Evolutionary conservation across 2,888 invertebrate species (phyloP), one percentile per base, ranked within the genome.

Genomic region (Patella depressa): DNA sequence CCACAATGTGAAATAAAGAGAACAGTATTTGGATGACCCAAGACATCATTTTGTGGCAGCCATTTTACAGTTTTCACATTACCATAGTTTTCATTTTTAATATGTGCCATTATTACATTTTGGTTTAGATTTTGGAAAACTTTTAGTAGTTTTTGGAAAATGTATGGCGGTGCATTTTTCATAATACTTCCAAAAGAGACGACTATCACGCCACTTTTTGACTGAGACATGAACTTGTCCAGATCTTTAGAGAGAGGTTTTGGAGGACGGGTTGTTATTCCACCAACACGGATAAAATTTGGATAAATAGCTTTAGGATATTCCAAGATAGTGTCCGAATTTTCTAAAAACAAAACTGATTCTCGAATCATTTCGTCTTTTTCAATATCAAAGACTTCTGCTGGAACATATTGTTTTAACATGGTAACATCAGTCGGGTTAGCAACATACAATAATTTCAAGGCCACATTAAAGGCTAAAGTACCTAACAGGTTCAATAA

Each of bases 1-100:
- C 87, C 87, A 55, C 84, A 85, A 74, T 87, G 86, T 7, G 84
- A 82, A n/a, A 87, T 77, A 70, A 87, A 85, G 3, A 85, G 77
- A 65, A 79, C 83, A 5, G 79, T 74, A 14, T 82, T 83, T 4
- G 71, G 79, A 69, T 86, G 84, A 29, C 79, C 85, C 11, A 85
- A 71, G 12, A 86, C 59, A 71, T 85, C 86, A 73, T 85, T 84
- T 65, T 84, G 84, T 0, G 85, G 85, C 17, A 85, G 53, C 86
- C 86, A 86, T 45, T 77, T 73, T 24, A 78, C 71, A 0, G 80
- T 77, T 15, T 76, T 73, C 9, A 85, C 81, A 74, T 84, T 84
- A 0, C 53, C 75, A 1, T 76, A 65, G 12, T 78, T 75, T 29
- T 71, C 77, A n/a, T 79, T 74, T 29, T 76, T 34, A 45, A 75